A percentile compares a stretch with the other conserved stretches of the same genome.
phyloP scores from a whole-genome alignment of 64 coral and sea anemone species.

The Montipora foliosa region DNA sequence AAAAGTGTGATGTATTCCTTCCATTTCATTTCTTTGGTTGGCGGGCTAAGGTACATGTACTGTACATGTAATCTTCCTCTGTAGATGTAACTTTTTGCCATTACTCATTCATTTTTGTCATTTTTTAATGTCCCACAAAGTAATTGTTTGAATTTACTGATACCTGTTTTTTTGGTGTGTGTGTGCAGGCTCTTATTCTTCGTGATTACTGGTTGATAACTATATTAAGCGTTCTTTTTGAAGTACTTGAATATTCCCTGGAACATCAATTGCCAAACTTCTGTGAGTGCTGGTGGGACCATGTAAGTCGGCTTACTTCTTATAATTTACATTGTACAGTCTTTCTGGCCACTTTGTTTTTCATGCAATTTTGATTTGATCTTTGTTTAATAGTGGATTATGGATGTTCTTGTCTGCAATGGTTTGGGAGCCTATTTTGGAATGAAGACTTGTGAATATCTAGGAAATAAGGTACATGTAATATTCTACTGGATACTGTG shows the following conservation, averaged over 20 bases:
- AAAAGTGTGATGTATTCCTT: constrained; percentile 88
- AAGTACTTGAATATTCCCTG: constrained; percentile 86
- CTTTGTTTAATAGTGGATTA: constrained; percentile 80
- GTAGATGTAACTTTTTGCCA: too few species aligned
- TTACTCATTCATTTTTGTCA: too few species aligned
- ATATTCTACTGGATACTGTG: too few species aligned
- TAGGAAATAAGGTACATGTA: constrained; percentile 81
- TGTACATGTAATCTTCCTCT: too few species aligned
- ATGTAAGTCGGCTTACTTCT: constrained; percentile 53
- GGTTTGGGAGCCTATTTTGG: constrained; percentile 85
- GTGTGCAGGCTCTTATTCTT: constrained; percentile 73
- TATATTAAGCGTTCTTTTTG: constrained; percentile 87
- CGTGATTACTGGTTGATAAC: constrained; percentile 87
- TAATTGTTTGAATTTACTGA: too few species aligned
- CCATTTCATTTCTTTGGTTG: constrained; percentile 83
- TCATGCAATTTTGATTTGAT: not conserved
- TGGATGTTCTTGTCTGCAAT: constrained; percentile 93
- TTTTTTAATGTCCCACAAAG: too few species aligned
- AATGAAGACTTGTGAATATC: constrained; percentile 95
- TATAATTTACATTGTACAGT: too few species aligned
- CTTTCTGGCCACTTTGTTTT: not conserved
- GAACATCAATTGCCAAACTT: constrained; percentile 96
- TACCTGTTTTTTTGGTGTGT: too few species aligned
- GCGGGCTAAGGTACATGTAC: constrained; percentile 74
- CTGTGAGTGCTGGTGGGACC: constrained; percentile 97